Evolutionary conservation across 2,888 invertebrate genomes (phyloP).

Genomic region (Agrilus mali): DNA sequence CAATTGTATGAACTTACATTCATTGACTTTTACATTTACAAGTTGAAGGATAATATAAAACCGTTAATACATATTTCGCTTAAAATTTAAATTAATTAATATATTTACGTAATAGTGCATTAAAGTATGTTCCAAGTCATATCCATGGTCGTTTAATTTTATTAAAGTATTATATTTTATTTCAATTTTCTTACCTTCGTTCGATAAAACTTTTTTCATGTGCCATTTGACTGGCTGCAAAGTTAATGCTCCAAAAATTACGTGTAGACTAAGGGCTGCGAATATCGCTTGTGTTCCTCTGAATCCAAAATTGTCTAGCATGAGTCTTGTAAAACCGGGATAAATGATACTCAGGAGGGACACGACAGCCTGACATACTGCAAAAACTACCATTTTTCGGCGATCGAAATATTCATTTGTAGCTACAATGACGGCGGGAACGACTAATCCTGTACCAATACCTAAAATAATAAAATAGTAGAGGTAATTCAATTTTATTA

Average conservation of each 20-base stretch:
- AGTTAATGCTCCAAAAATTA: conserved; percentile 53
- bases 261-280: conserved; percentile 53
- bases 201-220: conserved; percentile 32
- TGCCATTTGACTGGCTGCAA: conserved; percentile 70
- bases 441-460: conserved; percentile 57
- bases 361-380: conserved; percentile 56
- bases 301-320: conserved; percentile 53
- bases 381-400: conserved; percentile 59
- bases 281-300: conserved; percentile 54
- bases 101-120: too few species aligned
- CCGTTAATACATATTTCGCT: too few species aligned
- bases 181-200: conserved; percentile 6
- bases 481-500: too few species aligned
- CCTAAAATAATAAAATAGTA: conserved; percentile 34
- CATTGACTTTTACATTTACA: too few species aligned
- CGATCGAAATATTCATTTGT: conserved; percentile 64
- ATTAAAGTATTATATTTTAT: conserved; percentile 5
- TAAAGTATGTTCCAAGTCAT: too few species aligned
- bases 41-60: too few species aligned
- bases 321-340: conserved; percentile 49
- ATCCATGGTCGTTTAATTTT: background rate
- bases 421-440: conserved; percentile 58
- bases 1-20: too few species aligned
- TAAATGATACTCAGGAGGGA: conserved; percentile 55
- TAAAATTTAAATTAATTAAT: too few species aligned